Conservation (phyloP, 2,888 invertebrate species). For the Drosophila ezoana region DNA sequence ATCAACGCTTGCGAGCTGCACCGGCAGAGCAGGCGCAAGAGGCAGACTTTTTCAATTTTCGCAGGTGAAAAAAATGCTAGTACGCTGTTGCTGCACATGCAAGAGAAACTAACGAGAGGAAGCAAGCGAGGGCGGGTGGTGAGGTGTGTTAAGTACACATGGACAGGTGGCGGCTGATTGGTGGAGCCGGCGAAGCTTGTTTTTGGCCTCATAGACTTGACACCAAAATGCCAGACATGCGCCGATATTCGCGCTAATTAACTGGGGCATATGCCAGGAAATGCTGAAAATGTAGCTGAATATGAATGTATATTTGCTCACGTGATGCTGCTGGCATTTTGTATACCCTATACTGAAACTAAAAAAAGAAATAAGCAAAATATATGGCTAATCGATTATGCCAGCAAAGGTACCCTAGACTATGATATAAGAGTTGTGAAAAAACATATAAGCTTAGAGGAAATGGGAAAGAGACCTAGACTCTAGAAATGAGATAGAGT, state of each 20-base stretch:
- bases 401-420: too few species aligned
- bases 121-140: background rate
- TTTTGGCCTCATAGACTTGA: slow-evolving; percentile 60
- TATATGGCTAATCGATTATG: too few species aligned
- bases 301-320: slow-evolving; percentile 9
- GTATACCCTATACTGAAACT: background rate
- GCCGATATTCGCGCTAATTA: slow-evolving; percentile 58
- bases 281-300: slow-evolving; percentile 4
- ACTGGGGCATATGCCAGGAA: slow-evolving; percentile 36
- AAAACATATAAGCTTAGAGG: too few species aligned
- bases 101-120: background rate
- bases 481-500: too few species aligned
- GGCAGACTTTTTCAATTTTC: slow-evolving; percentile 53
- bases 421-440: too few species aligned
- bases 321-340: background rate
- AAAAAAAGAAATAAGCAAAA: too few species aligned
- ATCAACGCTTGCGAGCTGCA: slow-evolving; percentile 47
- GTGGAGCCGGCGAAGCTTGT: slow-evolving; percentile 17
- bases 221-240: slow-evolving; percentile 55
- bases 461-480: too few species aligned
- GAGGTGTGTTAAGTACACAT: background rate
- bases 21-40: background rate
- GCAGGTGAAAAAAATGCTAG: slow-evolving; percentile 38
- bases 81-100: slow-evolving; percentile 13
- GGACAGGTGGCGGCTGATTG: background rate